Base-by-base conservation (phyloP, 2,797 vertebrate genomes). In the Pangasius larnaudii region DNA sequence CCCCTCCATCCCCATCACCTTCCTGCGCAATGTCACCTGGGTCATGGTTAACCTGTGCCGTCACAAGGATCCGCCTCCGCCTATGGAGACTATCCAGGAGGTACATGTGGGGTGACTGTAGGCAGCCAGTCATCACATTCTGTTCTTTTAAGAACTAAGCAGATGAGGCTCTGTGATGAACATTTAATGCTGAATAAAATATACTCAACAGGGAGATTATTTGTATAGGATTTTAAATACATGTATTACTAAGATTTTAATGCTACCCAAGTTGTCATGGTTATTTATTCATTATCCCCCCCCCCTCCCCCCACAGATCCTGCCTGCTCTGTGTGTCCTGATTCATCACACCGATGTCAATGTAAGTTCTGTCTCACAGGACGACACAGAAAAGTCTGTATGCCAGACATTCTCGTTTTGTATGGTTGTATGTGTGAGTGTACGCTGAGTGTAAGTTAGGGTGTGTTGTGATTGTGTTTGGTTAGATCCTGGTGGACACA, bases 11-110 rank as follows among this genome's bases (percentile, higher is more conserved):
- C 99, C 99, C 91, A 99, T 99, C 95, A 99, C 98, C 91, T 99
- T 99, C 95, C 96, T 99, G 92, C 97, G 99, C 95, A 99, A 99
- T 75, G 99, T 99, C 94, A 99, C 99, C 81, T 99, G 99, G 99
- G 99, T 99, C 92, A 99, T 99, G 98, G 98, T 99, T 91, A 99
- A 99, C 92, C 95, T 99, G 93, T 99, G 99, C 93, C 98, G 99
- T 92, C 98, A 99, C 95, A 99, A 99, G 94, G 99, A 99, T 92
- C 99, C 99, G 22, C 99, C 99, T n/a, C 99, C 99, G 0, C 98
- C 99, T 2, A 99, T 99, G 99, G 99, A 99, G 93, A 99, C 99
- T 46, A 99, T 99, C 94, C 99, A 99, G 94, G 98, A 99, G 98
- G 98, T 98, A 92, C 39, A 77, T 49, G 30, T 59, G 1, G 1